A percentile compares a stretch with the other conserved stretches of the same genome.
phyloP scores from a whole-genome alignment of 2,797 vertebrate species.

The Enteromius viviparus region DNA sequence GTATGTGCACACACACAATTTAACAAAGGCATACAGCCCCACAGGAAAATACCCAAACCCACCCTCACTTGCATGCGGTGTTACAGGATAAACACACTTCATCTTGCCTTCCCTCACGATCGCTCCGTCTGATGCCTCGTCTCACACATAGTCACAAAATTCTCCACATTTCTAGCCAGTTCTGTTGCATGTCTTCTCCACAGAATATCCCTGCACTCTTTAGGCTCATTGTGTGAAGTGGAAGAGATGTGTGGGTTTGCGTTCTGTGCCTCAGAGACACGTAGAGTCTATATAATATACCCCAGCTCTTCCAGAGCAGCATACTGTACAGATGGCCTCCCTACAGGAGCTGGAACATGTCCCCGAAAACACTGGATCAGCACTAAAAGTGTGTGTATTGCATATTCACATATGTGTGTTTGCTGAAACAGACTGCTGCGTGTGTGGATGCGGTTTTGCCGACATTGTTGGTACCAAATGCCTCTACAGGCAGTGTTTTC shows the following conservation, averaged over 20 bases:
- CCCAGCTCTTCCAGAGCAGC: conserved; percentile 39
- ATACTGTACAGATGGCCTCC: conserved; percentile 76
- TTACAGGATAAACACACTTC: conserved; percentile 43
- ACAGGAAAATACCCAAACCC: conserved; percentile 48
- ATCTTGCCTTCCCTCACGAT: conserved; percentile 38
- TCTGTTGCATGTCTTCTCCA: conserved; percentile 14
- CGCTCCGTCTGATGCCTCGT: conserved; percentile 17
- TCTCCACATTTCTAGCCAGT: conserved; percentile 25
- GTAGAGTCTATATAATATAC: conserved; percentile 19
- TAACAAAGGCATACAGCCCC: conserved; percentile 40
- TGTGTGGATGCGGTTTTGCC: background rate
- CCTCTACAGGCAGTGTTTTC: conserved; percentile 11
- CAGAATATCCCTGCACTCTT: conserved; percentile 24
- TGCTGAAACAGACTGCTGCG: conserved; percentile 8
- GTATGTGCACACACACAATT: conserved; percentile 18
- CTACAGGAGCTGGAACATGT: conserved; percentile 65
- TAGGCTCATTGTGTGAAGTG: conserved; percentile 32
- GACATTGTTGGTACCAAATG: background rate
- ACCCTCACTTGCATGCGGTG: conserved; percentile 44
- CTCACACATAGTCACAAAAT: conserved; percentile 30
- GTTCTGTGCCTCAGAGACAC: conserved; percentile 48
- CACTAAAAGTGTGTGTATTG: conserved; percentile 37
- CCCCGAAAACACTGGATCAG: conserved; percentile 36
- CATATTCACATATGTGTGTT: conserved; percentile 15
- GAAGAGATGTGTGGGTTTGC: conserved; percentile 47